These are phyloP conservation scores for Aptenodytes forsteri DNA, from an alignment of 2,113 vertebrate species.

Conservation along the genomic window DNA sequence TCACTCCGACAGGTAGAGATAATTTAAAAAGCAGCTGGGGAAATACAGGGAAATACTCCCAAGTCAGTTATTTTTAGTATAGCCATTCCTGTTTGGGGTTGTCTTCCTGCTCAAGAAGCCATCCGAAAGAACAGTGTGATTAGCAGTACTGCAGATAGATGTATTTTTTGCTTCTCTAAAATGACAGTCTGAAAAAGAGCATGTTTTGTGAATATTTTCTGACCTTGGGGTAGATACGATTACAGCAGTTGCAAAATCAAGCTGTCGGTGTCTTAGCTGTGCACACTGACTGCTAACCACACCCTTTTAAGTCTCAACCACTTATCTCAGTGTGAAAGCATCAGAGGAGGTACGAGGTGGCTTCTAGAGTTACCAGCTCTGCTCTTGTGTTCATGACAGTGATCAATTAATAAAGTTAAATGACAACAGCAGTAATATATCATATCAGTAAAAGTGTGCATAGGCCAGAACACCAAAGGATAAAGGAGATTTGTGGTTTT, in stretches of 20 bases:
- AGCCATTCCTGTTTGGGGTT: not conserved
- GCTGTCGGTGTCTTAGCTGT: conserved; percentile 32
- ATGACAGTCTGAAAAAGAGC: not conserved
- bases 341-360: conserved; percentile 74
- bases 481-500: not conserved
- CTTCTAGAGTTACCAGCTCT: conserved; percentile 56
- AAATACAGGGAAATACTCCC: not conserved
- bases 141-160: not conserved
- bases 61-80: not conserved
- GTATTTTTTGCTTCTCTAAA: not conserved
- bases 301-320: conserved; percentile 66
- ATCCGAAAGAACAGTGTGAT: not conserved
- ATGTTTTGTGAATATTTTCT: not conserved
- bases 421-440: not conserved
- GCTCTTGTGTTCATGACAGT: conserved; percentile 68
- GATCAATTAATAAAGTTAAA: conserved; percentile 66
- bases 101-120: not conserved
- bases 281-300: conserved; percentile 69
- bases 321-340: conserved; percentile 64
- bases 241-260: conserved; percentile 24
- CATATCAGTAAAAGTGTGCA: not conserved
- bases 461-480: not conserved
- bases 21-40: not conserved
- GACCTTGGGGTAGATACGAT: not conserved
- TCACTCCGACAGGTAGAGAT: not conserved